Evolutionary conservation across 2,888 invertebrate genomes (phyloP), one percentile per base, ranked within the genome.

Genomic region (Steinernema scapterisci): DNA sequence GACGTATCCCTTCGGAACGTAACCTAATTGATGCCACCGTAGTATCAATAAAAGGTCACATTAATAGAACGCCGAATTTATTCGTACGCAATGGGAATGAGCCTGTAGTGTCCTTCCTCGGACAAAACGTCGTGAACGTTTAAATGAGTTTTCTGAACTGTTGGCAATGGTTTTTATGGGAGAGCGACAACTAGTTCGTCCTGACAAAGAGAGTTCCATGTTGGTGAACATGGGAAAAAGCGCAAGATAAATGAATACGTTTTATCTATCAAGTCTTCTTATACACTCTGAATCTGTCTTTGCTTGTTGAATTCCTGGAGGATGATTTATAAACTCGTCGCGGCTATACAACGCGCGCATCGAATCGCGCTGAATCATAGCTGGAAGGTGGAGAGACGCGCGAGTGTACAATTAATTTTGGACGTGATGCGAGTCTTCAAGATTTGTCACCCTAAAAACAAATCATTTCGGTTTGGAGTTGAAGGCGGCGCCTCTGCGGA

Each of bases 361-460:
- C 3, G 38, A 38, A 38, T 38, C 38, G 38, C 38, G 38, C 38
- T 63, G 63, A 63, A 63, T 63, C 63, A 63, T 11, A 31, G 25
- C 31, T 63, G 63, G 23, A 27, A 31, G 27, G 63, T 16, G 9
- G 9, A 63, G 63, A 63, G 23, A 27, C 19, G 63, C 63, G 31
- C 25, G 16, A 25, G 63, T 31, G 63, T 63, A 63, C 16, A 63
- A 16, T 63, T 16, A 27, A 27, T 16, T 25, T 11, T 63, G 63
- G 63, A 63, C 23, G 63, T 5, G 31, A 38, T 6, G 19, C 27
- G 63, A 63, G 63, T 63, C 63, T 31, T 63, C 63, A 63, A 63
- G 63, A 27, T 63, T 63, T 48, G 27, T 25, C 63, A 63, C 63
- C 27, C n/a, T 63, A 63, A 63, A 63, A 63, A 63, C 63, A 63